Percentiles rank a stretch among this genome's conserved stretches.
These are phyloP conservation scores for Stomatorhinus walkeri DNA, from an alignment of 2,797 vertebrate species.

Conservation along the genomic window DNA sequence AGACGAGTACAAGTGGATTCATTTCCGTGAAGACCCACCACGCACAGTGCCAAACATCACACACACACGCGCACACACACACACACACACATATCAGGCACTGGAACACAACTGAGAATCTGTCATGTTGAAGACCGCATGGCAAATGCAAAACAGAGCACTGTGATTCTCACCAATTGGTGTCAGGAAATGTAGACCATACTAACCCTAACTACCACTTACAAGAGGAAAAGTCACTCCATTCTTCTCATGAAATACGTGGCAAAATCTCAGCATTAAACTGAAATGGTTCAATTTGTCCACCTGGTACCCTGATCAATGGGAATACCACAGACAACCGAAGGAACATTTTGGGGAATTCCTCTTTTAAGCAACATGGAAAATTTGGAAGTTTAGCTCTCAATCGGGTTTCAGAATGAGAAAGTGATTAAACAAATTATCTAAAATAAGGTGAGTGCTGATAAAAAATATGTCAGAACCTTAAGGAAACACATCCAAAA, in stretches of 20 bases:
- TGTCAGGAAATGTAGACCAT: not conserved
- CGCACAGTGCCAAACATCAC: not conserved
- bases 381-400: not conserved
- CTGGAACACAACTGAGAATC: not conserved
- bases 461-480: not conserved
- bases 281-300: not conserved
- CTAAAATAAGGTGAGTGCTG: not conserved
- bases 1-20: slow-evolving; percentile 9
- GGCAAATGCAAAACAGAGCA: not conserved
- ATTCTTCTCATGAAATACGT: not conserved
- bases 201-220: not conserved
- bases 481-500: not conserved
- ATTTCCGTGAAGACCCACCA: not conserved
- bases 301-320: not conserved
- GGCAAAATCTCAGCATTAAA: not conserved
- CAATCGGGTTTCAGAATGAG: not conserved
- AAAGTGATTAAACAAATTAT: not conserved
- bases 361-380: not conserved
- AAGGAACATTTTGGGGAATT: not conserved
- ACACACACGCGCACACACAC: not conserved
- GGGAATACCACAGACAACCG: not conserved
- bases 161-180: not conserved
- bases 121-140: not conserved
- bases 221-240: not conserved
- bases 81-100: not conserved